A percentile compares a stretch with the other conserved stretches of the same genome.
Conservation (phyloP, 2,113 vertebrate genomes). For the Heloderma charlesbogerti region DNA sequence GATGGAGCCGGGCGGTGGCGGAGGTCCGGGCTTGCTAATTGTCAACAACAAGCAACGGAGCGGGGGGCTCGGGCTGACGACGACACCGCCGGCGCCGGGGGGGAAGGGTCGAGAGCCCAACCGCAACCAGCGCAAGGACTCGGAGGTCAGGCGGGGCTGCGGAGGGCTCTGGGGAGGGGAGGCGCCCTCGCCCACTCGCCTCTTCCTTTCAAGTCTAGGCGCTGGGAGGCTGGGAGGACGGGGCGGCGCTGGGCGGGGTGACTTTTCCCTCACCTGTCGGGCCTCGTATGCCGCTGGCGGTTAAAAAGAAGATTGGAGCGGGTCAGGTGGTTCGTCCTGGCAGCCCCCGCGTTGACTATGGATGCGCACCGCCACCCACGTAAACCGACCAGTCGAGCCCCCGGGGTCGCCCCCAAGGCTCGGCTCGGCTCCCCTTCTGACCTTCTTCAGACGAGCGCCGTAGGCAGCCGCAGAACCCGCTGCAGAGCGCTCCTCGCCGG, state of each 20-base stretch:
- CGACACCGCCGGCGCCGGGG: conserved; percentile 63
- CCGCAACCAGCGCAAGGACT: conserved; percentile 92
- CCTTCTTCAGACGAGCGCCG: neutral
- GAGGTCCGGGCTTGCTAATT: conserved; percentile 70
- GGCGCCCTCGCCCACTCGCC: neutral
- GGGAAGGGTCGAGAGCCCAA: conserved; percentile 86
- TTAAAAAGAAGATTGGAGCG: neutral
- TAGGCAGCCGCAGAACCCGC: neutral
- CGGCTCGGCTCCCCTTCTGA: neutral
- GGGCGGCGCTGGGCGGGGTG: too few relatives aligned
- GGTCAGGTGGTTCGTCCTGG: too few relatives aligned
- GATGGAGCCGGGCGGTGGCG: conserved; percentile 84
- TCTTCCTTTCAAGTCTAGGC: neutral
- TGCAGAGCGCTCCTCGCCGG: neutral
- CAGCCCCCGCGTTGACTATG: neutral
- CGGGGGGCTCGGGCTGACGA: conserved; percentile 32
- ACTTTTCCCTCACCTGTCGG: neutral
- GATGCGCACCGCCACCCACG: neutral
- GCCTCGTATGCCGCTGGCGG: neutral
- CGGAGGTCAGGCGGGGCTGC: conserved; percentile 83
- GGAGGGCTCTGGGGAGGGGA: neutral
- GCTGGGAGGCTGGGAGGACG: neutral
- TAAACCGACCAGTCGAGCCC: neutral
- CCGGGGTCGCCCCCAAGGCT: neutral
- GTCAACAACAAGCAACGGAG: conserved; percentile 90